These are phyloP conservation scores for Cantharis rufa DNA, from an alignment of 2,888 invertebrate species.

Conservation along the genomic window DNA sequence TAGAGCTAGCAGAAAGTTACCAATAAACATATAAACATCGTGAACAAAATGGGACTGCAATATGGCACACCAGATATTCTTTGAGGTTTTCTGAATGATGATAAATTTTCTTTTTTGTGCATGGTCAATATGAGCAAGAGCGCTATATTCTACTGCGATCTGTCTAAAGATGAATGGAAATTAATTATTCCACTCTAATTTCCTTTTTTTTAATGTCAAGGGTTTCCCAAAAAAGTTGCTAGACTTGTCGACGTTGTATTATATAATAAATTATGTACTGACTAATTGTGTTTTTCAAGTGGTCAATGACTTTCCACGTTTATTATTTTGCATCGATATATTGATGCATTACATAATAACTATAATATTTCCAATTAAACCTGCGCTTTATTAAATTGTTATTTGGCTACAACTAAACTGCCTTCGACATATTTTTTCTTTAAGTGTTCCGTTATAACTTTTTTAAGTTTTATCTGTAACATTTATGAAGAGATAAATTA, in stretches of 20 bases:
- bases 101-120: neutral
- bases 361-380: neutral
- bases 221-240: neutral
- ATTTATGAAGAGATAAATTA: neutral
- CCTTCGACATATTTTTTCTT: neutral
- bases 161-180: neutral
- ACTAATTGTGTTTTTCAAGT: neutral
- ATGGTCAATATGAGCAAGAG: neutral
- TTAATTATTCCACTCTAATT: neutral
- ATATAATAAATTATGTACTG: neutral
- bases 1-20: too few species aligned
- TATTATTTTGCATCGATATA: neutral
- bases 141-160: neutral
- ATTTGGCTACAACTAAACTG: neutral
- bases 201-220: neutral
- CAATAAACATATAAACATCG: too few species aligned
- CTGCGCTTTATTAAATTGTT: neutral
- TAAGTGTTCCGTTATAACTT: neutral
- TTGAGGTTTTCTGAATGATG: too few species aligned
- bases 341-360: neutral
- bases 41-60: too few species aligned
- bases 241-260: neutral
- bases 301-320: neutral
- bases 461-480: neutral
- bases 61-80: too few species aligned